These are phyloP conservation scores for Malurus splendens DNA, from an alignment of 2,797 vertebrate genomes.

Conservation along the genomic window DNA sequence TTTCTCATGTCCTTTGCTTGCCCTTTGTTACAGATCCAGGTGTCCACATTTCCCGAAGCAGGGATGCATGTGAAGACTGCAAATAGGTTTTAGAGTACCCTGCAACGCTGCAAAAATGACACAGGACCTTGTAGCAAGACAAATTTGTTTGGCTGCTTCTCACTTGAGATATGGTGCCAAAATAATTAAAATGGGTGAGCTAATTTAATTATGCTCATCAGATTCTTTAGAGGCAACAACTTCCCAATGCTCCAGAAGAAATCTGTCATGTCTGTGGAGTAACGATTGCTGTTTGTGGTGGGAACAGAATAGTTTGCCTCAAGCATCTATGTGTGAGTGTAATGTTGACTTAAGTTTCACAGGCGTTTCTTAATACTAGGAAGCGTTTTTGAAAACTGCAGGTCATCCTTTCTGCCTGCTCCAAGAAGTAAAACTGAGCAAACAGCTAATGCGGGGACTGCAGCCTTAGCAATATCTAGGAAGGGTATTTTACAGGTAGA, in stretches of 20 bases:
- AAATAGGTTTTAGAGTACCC: background rate
- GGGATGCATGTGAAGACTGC: background rate
- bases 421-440: background rate
- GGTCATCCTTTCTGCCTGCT: background rate
- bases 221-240: slow-evolving; percentile 12
- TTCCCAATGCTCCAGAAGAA: slow-evolving; percentile 30
- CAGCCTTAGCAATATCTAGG: background rate
- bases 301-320: slow-evolving; percentile 18
- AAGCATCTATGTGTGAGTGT: background rate
- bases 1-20: background rate
- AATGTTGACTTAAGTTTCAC: slow-evolving; percentile 8
- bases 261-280: slow-evolving; percentile 19
- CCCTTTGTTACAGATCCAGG: background rate
- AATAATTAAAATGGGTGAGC: slow-evolving; percentile 28
- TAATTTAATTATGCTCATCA: slow-evolving; percentile 45
- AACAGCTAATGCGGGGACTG: background rate
- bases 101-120: background rate
- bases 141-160: slow-evolving; percentile 13
- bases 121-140: background rate
- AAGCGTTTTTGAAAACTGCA: slow-evolving; percentile 16
- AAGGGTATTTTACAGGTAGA: background rate
- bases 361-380: background rate
- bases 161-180: slow-evolving; percentile 15
- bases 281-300: slow-evolving; percentile 8
- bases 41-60: background rate